Conservation (phyloP, 1,140 invertebrate species). For the Drosophila ironensis region DNA sequence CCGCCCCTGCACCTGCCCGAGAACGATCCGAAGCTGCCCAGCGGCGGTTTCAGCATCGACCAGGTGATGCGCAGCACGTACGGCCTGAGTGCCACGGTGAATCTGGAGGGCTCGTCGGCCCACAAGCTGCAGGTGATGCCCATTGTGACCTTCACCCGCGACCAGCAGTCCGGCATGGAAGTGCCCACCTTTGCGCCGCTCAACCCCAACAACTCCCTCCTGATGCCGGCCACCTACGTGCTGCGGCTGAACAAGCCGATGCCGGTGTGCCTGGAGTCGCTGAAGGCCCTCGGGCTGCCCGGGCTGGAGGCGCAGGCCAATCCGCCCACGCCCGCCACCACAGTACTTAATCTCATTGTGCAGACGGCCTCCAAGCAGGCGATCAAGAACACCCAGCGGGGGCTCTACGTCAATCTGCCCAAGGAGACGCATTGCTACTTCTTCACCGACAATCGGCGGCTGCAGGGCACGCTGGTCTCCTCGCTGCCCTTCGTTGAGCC, state of each 20-base stretch:
- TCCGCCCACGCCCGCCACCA: conserved; percentile 23
- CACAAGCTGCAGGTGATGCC: conserved; percentile 93
- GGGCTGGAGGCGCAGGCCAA: conserved; percentile 8
- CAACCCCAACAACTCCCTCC: conserved; percentile 91
- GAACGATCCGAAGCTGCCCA: conserved; percentile 14
- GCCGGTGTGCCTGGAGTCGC: conserved; percentile 85
- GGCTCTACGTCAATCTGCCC: conserved; percentile 88
- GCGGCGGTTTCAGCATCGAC: conserved; percentile 54
- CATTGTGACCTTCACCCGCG: conserved; percentile 89
- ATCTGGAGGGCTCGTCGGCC: conserved; percentile 93
- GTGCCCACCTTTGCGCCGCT: conserved; percentile 91
- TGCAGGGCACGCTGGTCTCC: conserved; percentile 90
- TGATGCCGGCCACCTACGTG: conserved; percentile 95
- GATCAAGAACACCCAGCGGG: conserved; percentile 60
- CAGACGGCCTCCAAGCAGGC: conserved; percentile 61
- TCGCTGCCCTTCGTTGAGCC: conserved; percentile 97
- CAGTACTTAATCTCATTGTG: conserved; percentile 66
- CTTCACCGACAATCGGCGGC: conserved; percentile 90
- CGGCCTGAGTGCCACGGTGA: conserved; percentile 94
- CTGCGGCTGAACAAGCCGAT: conserved; percentile 93
- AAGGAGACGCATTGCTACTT: conserved; percentile 97
- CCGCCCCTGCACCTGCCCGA: conserved; percentile 55
- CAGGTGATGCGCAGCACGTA: conserved; percentile 56
- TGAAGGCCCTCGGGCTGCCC: conserved; percentile 41
- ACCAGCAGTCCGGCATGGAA: conserved; percentile 88